These are phyloP conservation scores for Ormyrus thymus DNA, from an alignment of 2,888 invertebrate genomes.

Conservation along the genomic window DNA sequence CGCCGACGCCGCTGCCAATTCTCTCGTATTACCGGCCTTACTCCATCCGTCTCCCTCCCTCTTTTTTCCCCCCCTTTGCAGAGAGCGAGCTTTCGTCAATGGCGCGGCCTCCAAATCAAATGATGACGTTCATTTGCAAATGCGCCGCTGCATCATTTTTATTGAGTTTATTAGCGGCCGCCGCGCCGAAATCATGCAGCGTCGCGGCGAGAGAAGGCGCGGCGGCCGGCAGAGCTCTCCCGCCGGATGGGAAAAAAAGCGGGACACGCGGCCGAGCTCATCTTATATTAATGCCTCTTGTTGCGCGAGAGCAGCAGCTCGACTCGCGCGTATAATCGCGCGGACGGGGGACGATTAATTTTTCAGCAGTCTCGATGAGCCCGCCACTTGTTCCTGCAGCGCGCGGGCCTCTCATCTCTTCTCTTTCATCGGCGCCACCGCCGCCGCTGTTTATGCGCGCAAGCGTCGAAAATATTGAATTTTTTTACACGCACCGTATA, in stretches of 20 bases:
- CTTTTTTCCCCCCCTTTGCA: not conserved
- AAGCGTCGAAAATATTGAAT: too few species aligned
- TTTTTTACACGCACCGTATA: too few species aligned
- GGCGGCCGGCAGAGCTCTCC: not conserved
- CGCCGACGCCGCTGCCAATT: slow-evolving; percentile 38
- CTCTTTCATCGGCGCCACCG: not conserved
- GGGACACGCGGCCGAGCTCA: not conserved
- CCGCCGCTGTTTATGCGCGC: not conserved
- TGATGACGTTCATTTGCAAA: slow-evolving; percentile 71
- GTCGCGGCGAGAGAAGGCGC: not conserved
- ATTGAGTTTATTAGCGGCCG: slow-evolving; percentile 63
- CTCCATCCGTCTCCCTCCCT: not conserved
- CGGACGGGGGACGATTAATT: slow-evolving; percentile 7
- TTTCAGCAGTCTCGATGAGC: slow-evolving; percentile 9
- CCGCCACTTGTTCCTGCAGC: not conserved
- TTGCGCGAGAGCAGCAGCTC: not conserved
- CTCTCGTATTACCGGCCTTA: slow-evolving; percentile 49
- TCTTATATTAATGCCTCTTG: slow-evolving; percentile 42
- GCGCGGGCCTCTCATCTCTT: not conserved
- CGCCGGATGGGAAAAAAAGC: not conserved
- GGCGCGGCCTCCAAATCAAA: slow-evolving; percentile 63
- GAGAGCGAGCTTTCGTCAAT: slow-evolving; percentile 21
- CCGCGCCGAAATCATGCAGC: not conserved
- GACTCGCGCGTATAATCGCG: slow-evolving; percentile 3
- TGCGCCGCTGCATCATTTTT: slow-evolving; percentile 67